These are phyloP conservation scores for Gadopsis marmoratus DNA, from an alignment of 2,797 vertebrate genomes.

Conservation along the genomic window DNA sequence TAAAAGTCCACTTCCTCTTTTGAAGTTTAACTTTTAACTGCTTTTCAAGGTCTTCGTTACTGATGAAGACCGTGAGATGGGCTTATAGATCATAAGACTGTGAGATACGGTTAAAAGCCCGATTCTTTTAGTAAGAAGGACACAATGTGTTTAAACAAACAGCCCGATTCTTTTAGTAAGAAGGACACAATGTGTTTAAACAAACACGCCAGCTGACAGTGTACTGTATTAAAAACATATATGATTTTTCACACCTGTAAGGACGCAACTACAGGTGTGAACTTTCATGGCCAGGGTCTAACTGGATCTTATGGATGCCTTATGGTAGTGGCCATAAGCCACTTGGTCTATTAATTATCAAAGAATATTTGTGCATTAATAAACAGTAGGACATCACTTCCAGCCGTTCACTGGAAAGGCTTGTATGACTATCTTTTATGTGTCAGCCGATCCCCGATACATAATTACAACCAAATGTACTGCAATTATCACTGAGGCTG, in stretches of 20 bases:
- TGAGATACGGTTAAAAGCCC: neutral
- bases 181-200: neutral
- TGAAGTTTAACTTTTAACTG: neutral
- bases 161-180: neutral
- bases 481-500: conserved; percentile 48
- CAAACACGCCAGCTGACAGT: neutral
- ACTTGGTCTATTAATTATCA: conserved; percentile 34
- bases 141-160: neutral
- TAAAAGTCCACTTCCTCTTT: no score
- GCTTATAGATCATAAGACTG: neutral
- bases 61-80: neutral
- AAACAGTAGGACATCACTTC: conserved; percentile 38
- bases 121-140: no score
- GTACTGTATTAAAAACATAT: neutral
- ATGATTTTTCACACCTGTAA: neutral
- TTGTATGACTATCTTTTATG: conserved; percentile 45
- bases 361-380: conserved; percentile 38
- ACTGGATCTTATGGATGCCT: neutral
- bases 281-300: neutral
- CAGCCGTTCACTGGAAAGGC: conserved; percentile 42
- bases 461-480: conserved; percentile 59
- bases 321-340: neutral
- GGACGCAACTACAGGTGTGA: neutral
- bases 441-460: conserved; percentile 59
- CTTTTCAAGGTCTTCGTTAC: neutral